Percentiles rank a stretch among this genome's conserved stretches.
These are phyloP conservation scores for Halictus ligatus DNA, from an alignment of 2,888 invertebrate species.

Conservation along the genomic window DNA sequence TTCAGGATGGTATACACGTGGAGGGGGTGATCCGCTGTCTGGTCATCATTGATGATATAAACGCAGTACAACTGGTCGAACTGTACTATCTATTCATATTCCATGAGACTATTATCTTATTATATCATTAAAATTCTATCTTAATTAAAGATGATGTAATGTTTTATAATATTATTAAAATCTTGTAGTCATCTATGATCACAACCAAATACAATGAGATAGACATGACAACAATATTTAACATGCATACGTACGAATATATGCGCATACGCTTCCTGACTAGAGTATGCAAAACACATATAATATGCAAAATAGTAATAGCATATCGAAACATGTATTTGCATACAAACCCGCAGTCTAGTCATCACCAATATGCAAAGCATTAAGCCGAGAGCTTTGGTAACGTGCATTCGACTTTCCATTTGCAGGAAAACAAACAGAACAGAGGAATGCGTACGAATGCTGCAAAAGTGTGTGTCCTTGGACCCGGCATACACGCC, in stretches of 20 bases:
- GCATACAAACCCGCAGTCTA: background rate
- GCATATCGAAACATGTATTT: conserved; percentile 5
- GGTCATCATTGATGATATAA: too few species aligned
- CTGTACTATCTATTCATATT: too few species aligned
- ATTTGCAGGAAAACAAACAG: conserved; percentile 88
- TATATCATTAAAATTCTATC: too few species aligned
- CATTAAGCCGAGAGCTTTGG: background rate
- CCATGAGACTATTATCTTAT: too few species aligned
- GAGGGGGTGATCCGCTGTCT: too few species aligned
- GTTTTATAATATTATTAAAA: background rate
- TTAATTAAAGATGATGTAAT: too few species aligned
- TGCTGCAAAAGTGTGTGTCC: conserved; percentile 89
- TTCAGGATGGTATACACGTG: too few species aligned
- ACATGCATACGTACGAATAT: background rate
- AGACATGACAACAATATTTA: background rate
- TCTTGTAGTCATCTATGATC: background rate
- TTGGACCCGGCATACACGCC: conserved; percentile 89
- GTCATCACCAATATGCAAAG: background rate
- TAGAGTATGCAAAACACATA: background rate
- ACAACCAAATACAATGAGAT: background rate
- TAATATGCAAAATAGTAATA: background rate
- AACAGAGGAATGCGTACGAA: conserved; percentile 87
- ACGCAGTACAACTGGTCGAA: too few species aligned
- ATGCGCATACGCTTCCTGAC: background rate
- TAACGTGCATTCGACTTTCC: background rate